These are phyloP conservation scores for Myotis daubentonii DNA, from an alignment of 2,797 vertebrate species.

Conservation along the genomic window DNA sequence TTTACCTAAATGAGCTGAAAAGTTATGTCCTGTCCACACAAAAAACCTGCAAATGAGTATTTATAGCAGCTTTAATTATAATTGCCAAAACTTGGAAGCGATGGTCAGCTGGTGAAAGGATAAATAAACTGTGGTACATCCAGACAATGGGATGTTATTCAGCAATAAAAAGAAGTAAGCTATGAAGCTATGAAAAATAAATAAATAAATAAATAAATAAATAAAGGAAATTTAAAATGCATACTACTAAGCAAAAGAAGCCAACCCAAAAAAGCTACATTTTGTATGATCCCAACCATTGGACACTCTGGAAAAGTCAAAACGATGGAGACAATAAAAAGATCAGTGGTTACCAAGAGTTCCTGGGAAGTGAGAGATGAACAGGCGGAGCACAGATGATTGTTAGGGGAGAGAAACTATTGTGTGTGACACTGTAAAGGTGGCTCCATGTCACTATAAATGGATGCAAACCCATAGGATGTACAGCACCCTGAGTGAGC, in stretches of 20 bases:
- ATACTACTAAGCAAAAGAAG: background rate
- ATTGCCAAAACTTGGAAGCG: background rate
- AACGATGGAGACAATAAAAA: background rate
- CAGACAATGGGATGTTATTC: background rate
- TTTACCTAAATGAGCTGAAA: slow-evolving; percentile 8
- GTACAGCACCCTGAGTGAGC: background rate
- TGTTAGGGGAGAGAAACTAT: background rate
- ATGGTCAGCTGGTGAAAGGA: background rate
- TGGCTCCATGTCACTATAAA: background rate
- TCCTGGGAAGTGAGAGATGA: background rate
- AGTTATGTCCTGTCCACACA: background rate
- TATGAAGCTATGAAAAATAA: background rate
- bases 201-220: background rate
- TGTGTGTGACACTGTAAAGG: background rate
- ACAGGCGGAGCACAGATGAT: background rate
- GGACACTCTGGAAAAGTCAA: background rate
- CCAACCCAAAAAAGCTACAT: background rate
- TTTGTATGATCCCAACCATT: background rate
- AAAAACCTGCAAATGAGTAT: background rate
- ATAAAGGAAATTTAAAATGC: background rate
- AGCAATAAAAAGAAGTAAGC: background rate
- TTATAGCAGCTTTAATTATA: background rate
- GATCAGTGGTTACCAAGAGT: background rate
- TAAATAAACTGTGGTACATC: background rate
- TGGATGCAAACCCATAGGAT: background rate